phyloP scores from a whole-genome alignment of 2,888 invertebrate species.

The Gastracanthus pulcherrimus region DNA sequence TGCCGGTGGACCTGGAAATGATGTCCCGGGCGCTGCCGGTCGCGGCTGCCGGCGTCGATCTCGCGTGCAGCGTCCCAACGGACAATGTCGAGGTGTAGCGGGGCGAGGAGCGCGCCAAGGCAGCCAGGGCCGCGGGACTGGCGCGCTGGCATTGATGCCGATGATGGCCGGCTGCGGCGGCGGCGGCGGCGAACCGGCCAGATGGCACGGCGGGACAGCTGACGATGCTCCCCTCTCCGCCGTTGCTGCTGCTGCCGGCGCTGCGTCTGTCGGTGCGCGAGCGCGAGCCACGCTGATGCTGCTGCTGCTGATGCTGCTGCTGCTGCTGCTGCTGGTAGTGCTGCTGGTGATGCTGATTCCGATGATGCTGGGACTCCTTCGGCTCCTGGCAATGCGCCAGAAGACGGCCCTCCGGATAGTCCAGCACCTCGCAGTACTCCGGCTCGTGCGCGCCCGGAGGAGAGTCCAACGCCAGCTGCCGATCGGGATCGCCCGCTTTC shows the following conservation, averaged over 20 bases:
- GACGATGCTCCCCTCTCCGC: slow-evolving; percentile 61
- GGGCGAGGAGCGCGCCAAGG: slow-evolving; percentile 51
- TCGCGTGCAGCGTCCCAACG: slow-evolving; percentile 49
- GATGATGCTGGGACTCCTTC: slow-evolving; percentile 18
- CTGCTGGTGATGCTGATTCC: too few species aligned
- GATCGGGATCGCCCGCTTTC: background rate
- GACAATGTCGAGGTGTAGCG: slow-evolving; percentile 55
- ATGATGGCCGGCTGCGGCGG: too few species aligned
- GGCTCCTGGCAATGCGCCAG: slow-evolving; percentile 35
- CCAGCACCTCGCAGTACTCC: slow-evolving; percentile 10
- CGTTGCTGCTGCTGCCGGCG: slow-evolving; percentile 18
- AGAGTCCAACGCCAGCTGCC: background rate
- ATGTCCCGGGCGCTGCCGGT: background rate
- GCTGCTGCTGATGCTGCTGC: too few species aligned
- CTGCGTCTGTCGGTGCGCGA: background rate
- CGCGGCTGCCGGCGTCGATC: background rate
- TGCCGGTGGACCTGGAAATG: slow-evolving; percentile 37
- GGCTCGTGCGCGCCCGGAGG: background rate
- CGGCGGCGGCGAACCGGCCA: slow-evolving; percentile 57
- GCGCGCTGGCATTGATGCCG: slow-evolving; percentile 49
- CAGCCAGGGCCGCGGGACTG: slow-evolving; percentile 55
- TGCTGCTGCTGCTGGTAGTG: too few species aligned
- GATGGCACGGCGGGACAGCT: slow-evolving; percentile 64
- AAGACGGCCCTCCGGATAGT: slow-evolving; percentile 36
- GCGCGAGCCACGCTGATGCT: too few species aligned